Conservation (phyloP, 2,797 vertebrate genomes). For the Apodemus agrarius region DNA sequence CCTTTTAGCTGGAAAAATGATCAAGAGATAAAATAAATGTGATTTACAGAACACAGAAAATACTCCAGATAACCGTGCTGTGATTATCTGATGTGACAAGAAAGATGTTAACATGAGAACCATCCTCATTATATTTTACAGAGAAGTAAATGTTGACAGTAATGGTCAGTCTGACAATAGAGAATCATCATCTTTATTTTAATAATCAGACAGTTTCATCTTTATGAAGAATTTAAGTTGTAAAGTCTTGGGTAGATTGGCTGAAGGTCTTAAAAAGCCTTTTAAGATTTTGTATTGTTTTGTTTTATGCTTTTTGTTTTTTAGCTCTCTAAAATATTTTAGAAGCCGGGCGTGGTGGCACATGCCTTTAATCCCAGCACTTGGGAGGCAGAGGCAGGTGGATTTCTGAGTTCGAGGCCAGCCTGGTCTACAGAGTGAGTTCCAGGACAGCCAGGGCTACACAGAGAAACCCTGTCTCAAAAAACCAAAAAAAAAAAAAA, state of each 20-base stretch:
- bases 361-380: too few relatives aligned
- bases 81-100: not conserved
- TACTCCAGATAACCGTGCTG: not conserved
- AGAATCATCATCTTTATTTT: not conserved
- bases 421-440: too few relatives aligned
- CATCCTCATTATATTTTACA: not conserved
- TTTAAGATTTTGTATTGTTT: not conserved
- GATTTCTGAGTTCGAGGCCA: too few relatives aligned
- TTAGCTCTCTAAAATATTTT: not conserved
- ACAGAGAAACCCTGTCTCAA: too few relatives aligned
- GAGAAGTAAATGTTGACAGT: not conserved
- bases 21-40: not conserved
- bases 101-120: not conserved
- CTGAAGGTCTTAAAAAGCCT: not conserved
- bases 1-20: not conserved
- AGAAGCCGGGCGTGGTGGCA: too few relatives aligned
- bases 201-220: not conserved
- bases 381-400: too few relatives aligned
- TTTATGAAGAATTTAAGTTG: slow-evolving; percentile 3
- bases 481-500: too few relatives aligned
- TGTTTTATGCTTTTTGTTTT: not conserved
- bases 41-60: not conserved
- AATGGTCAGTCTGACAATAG: not conserved
- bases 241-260: not conserved
- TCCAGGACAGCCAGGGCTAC: too few relatives aligned